phyloP scores from a whole-genome alignment of 2,113 vertebrate species.

The Boleophthalmus pectinirostris region DNA sequence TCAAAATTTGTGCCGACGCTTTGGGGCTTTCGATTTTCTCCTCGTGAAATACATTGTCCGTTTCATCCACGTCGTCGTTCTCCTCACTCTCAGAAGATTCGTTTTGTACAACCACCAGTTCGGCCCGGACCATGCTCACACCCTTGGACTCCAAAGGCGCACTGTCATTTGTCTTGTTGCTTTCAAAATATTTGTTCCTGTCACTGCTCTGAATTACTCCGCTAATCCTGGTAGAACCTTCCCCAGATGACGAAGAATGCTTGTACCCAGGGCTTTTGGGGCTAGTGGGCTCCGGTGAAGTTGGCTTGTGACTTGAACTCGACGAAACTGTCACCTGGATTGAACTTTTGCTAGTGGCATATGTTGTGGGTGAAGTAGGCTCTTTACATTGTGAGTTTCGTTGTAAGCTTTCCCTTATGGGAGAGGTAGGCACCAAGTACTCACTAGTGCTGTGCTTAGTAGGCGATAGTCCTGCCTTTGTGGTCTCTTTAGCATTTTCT shows the following conservation, averaged over 20 bases:
- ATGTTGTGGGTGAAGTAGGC: slow-evolving; percentile 27
- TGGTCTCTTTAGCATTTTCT: slow-evolving; percentile 62
- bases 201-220: slow-evolving; percentile 48
- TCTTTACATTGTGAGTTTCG: slow-evolving; percentile 59
- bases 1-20: slow-evolving; percentile 36
- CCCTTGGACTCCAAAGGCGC: slow-evolving; percentile 47
- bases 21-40: slow-evolving; percentile 45
- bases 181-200: slow-evolving; percentile 48
- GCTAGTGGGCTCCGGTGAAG: slow-evolving; percentile 51
- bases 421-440: slow-evolving; percentile 50
- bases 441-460: slow-evolving; percentile 54
- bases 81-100: slow-evolving; percentile 84
- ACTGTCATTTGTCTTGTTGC: slow-evolving; percentile 40
- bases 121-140: slow-evolving; percentile 71
- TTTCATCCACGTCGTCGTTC: slow-evolving; percentile 60
- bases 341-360: slow-evolving; percentile 46
- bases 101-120: slow-evolving; percentile 80
- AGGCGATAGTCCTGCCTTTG: slow-evolving; percentile 51
- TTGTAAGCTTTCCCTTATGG: slow-evolving; percentile 46
- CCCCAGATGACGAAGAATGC: slow-evolving; percentile 51
- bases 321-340: slow-evolving; percentile 21
- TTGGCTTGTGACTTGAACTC: slow-evolving; percentile 43
- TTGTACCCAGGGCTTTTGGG: slow-evolving; percentile 55
- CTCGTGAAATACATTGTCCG: slow-evolving; percentile 65
- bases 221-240: slow-evolving; percentile 52